Evolutionary conservation across 2,113 vertebrate species (phyloP).

Genomic region (Desmodus rotundus): DNA sequence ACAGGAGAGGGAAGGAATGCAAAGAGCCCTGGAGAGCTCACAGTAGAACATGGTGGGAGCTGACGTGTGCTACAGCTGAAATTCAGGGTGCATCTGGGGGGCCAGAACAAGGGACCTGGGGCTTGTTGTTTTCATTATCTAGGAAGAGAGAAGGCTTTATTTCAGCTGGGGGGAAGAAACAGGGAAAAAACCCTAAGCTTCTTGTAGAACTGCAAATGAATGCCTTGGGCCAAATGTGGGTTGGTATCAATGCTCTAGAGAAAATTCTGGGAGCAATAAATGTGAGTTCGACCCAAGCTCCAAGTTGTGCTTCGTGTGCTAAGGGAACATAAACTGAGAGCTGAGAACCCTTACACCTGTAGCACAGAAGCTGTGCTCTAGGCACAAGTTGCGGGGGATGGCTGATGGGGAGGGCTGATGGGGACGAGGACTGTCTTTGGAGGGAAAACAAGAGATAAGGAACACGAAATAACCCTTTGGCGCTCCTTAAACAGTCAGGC

Average conservation of each 20-base stretch:
- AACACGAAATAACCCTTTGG: not conserved
- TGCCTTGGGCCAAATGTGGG: not conserved
- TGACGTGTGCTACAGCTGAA: not conserved
- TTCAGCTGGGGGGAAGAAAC: not conserved
- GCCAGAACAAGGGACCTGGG: not conserved
- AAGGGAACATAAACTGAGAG: not conserved
- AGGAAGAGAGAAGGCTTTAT: not conserved
- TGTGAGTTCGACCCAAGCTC: not conserved
- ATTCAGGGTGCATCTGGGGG: not conserved
- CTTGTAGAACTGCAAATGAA: not conserved
- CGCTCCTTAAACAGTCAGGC: not conserved
- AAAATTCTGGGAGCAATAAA: not conserved
- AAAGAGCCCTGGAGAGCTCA: not conserved
- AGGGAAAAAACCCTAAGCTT: not conserved
- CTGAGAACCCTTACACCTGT: not conserved
- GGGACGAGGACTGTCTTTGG: not conserved
- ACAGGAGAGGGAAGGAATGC: not conserved
- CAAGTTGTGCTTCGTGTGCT: not conserved
- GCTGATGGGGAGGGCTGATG: no score
- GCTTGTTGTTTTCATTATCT: not conserved
- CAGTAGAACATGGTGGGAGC: rapidly evolving
- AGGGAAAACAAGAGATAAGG: not conserved
- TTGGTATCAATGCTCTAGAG: not conserved
- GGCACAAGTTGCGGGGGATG: no score
- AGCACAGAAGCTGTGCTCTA: not conserved